Base-by-base conservation (phyloP, 2,888 invertebrate species). In the Graphium colonna region DNA sequence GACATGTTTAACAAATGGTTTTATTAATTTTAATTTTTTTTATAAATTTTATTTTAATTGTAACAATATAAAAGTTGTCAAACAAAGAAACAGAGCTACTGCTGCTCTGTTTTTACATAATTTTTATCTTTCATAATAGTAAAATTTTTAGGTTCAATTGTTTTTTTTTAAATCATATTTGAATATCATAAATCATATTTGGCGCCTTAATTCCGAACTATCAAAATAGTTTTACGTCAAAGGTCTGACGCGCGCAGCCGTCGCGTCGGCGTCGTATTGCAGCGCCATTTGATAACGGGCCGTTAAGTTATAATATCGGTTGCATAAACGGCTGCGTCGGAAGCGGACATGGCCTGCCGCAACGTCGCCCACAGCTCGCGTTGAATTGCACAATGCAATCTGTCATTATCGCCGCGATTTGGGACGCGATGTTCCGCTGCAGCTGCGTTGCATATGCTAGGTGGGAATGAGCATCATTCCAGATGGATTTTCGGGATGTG, bases 321-420 rank as follows among this genome's bases (percentile, higher is more conserved):
- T 79, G 76, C 78, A 81, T 79, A 81, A 79, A 71, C 62, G 69
- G 69, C 75, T 73, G 73, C 70, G 60, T 72, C 80, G 84, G 83
- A 84, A 84, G 71, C 84, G 81, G 82, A 82, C 85, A 82, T 82
- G 82, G 72, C 80, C 86, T 85, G 81, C 82, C 85, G 64, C 77
- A 84, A 84, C 73, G 62, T 61, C 79, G 75, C 78, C 77, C 76
- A 79, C 79, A 64, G 60, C 58, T 59, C 55, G 65, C 10, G 33
- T n/a, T n/a, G n/a, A n/a, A n/a, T 79, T 80, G 77, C 82, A 82
- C 83, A 82, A 82, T 79, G 75, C 79, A 69, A 68, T 71, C 77
- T 77, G 69, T 71, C 68, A 67, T 66, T 86, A 86, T 81, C 83
- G 73, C 57, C 31, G 68, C 71, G 73, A 82, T 82, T 79, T 78